Evolutionary conservation across 2,113 vertebrate genomes (phyloP), one percentile per base, ranked within the genome.

Genomic region (Herpetotheres cachinnans): DNA sequence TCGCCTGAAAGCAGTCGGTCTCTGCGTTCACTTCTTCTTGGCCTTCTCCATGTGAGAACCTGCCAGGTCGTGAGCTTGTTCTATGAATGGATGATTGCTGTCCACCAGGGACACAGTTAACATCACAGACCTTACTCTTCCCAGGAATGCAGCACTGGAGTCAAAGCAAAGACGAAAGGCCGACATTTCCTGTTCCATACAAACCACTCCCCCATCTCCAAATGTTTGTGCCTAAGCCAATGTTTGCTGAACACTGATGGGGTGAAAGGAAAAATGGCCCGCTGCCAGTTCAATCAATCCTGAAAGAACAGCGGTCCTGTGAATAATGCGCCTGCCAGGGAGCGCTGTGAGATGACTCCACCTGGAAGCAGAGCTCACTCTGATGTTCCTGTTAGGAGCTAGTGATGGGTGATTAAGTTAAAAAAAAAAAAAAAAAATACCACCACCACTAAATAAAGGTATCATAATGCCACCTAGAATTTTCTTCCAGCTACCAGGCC

Each of bases 51-150:
- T 7, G 42, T 1, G 52, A 67, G 85, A 81, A 94, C 67, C 85
- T 96, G 97, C 97, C 97, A 97, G 92, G 71, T 14, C 78, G 44
- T 90, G 90, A 97, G 76, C 91, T 88, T 4, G 32, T 50, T 81
- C 90, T 72, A 59, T 95, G 97, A 95, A 96, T 86, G 94, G 94
- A 65, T 89, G 94, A 94, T 86, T 96, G 93, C 82, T 82, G 92
- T 86, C 67, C 95, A 93, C 94, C 50, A 8, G 94, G 94, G 94
- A 78, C 46, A n/a, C 87, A 65, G 71, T 42, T 69, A 90, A 95
- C 95, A 97, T 89, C 94, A 96, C 90, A 97, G 88, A 78, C 49
- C 84, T 96, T 47, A 4, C 79, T 97, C 82, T 89, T 77, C 85
- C 82, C 77, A 83, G 94, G 95, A 97, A 97, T 93, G 93, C 76